These are phyloP conservation scores for Sisyra nigra DNA, from an alignment of 2,888 invertebrate genomes.

Conservation along the genomic window DNA sequence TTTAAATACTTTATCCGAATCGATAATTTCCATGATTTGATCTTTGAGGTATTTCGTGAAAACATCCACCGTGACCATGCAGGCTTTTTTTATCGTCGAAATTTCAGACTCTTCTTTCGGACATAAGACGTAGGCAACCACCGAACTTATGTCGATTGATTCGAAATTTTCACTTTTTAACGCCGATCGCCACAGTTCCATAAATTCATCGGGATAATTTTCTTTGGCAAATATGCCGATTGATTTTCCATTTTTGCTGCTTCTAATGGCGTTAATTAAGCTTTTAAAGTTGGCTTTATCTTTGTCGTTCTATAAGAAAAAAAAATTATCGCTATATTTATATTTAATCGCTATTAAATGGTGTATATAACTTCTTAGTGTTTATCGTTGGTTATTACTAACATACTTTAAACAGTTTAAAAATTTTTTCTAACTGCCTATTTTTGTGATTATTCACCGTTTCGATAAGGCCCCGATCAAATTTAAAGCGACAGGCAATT, in stretches of 20 bases:
- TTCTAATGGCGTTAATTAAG: constrained; percentile 59
- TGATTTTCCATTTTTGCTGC: constrained; percentile 74
- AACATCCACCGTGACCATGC: constrained; percentile 82
- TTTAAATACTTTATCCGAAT: constrained; percentile 68
- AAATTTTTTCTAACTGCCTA: too few species aligned
- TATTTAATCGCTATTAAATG: too few species aligned
- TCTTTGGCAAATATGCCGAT: constrained; percentile 88
- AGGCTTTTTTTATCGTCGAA: constrained; percentile 79
- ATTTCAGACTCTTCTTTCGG: constrained; percentile 91
- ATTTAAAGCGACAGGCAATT: too few species aligned
- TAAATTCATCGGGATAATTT: constrained; percentile 83
- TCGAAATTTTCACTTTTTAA: constrained; percentile 67
- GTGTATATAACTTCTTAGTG: background rate
- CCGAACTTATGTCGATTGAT: constrained; percentile 70
- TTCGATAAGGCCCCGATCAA: too few species aligned
- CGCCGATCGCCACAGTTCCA: constrained; percentile 74
- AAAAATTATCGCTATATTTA: background rate
- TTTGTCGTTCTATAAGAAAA: constrained; percentile 54
- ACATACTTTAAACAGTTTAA: too few species aligned
- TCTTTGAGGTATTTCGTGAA: constrained; percentile 94
- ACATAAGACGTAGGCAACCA: constrained; percentile 76
- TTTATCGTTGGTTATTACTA: too few species aligned
- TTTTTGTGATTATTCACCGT: too few species aligned
- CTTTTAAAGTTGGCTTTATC: constrained; percentile 79
- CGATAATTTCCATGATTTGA: constrained; percentile 97